Evolutionary conservation across 2,888 invertebrate genomes (phyloP), one percentile per base, ranked within the genome.

Genomic region (Spilarctia lutea): DNA sequence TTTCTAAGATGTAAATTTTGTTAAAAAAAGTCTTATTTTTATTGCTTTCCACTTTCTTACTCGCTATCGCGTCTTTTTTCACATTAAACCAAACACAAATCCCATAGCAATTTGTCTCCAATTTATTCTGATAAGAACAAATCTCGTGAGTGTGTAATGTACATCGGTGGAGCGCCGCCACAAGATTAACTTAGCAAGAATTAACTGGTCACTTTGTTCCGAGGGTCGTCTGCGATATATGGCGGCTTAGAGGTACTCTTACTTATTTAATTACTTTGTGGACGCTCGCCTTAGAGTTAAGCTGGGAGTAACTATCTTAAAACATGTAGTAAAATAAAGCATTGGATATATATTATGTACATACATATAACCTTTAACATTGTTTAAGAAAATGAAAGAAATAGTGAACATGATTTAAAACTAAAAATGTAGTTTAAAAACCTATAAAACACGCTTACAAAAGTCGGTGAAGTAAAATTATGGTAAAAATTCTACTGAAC

Each of bases 31-130:
- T 39, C 10, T 39, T 39, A 1, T 11, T 39, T 11, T 39, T 11
- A 39, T 39, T 39, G 11, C 39, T 39, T 1, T n/a, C 10, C 39
- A 11, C 39, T 39, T 39, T 10, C 39, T 39, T 11, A 39, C 39
- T 39, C 10, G 35, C 33, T n/a, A 11, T 65, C 65, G 35, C 65
- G 24, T 35, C 65, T 10, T 71, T 75, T 70, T 39, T 16, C 71
- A 45, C n/a, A 67, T 75, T 71, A 7, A 33, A 16, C 78, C 81
- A 74, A 30, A n/a, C 65, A 33, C 52, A 74, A 76, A 71, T 85
- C 88, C 87, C 86, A 42, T 45, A 85, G 87, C 91, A 92, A 92
- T 91, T 91, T 91, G 87, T 91, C 87, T 89, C 85, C 92, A 92
- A 92, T 91, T 90, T 88, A 84, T 87, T 85, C 81, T 89, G 88